These are phyloP conservation scores for Agrypnus murinus DNA, from an alignment of 2,888 invertebrate genomes.

Conservation along the genomic window DNA sequence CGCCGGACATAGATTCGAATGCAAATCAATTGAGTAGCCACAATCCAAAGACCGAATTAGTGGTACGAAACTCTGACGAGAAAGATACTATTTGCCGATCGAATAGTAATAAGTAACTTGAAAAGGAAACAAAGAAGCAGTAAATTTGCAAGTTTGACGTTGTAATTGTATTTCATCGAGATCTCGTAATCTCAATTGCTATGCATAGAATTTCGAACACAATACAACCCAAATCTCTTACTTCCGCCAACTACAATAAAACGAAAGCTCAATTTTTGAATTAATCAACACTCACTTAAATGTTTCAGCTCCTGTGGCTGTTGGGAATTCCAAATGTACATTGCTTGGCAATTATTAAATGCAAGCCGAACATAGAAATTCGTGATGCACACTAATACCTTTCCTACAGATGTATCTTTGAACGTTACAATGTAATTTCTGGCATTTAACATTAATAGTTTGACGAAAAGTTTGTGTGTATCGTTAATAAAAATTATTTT, in stretches of 20 bases:
- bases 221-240: slow-evolving; percentile 25
- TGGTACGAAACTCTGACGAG: slow-evolving; percentile 14
- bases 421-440: background rate
- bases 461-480: too few relatives aligned
- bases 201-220: slow-evolving; percentile 33
- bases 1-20: slow-evolving; percentile 49
- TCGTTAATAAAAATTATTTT: too few relatives aligned
- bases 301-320: slow-evolving; percentile 15
- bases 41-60: slow-evolving; percentile 28
- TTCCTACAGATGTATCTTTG: background rate
- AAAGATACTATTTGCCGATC: slow-evolving; percentile 3
- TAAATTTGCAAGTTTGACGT: slow-evolving; percentile 49
- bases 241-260: slow-evolving; percentile 5
- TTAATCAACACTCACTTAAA: slow-evolving; percentile 16
- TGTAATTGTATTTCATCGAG: slow-evolving; percentile 45
- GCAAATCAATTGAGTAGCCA: slow-evolving; percentile 54
- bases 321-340: slow-evolving; percentile 12
- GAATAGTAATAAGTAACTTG: slow-evolving; percentile 31
- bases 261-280: slow-evolving; percentile 23
- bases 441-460: too few relatives aligned
- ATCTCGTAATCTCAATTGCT: slow-evolving; percentile 40
- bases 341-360: slow-evolving; percentile 17
- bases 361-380: background rate
- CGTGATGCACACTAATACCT: background rate
- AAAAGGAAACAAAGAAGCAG: slow-evolving; percentile 44